Conservation (phyloP, 2,797 vertebrate genomes). For the Nyctibius grandis region DNA sequence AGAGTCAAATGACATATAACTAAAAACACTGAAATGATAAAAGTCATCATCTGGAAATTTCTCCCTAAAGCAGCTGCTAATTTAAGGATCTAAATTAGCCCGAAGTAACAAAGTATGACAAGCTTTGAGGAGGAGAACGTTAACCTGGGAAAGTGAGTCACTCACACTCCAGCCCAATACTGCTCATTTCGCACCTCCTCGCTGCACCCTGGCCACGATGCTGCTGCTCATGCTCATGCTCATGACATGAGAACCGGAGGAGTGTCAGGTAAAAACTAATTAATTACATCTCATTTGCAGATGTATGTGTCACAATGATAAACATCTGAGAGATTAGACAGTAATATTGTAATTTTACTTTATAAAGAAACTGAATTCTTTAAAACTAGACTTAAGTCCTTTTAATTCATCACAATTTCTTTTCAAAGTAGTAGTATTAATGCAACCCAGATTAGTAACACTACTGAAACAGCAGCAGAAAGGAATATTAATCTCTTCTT, state of each 20-base stretch:
- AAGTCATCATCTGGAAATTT: slow-evolving; percentile 1
- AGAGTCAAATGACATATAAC: background rate
- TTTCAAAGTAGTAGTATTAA: background rate
- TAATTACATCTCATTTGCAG: background rate
- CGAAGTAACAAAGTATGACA: background rate
- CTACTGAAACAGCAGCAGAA: background rate
- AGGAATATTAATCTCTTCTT: background rate
- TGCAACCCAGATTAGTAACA: background rate
- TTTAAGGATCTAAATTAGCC: slow-evolving; percentile 11
- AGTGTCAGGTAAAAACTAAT: background rate
- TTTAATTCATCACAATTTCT: background rate
- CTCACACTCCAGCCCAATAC: background rate
- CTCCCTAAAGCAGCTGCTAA: slow-evolving; percentile 8
- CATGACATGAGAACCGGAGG: background rate
- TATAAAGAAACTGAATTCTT: background rate
- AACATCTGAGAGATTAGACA: background rate
- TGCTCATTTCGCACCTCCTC: background rate
- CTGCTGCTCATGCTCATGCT: background rate
- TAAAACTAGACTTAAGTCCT: background rate
- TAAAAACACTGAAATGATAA: background rate
- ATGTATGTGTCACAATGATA: background rate
- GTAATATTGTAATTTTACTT: background rate
- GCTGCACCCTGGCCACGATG: background rate
- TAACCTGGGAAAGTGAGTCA: background rate
- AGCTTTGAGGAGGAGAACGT: background rate